phyloP scores from a whole-genome alignment of 1,140 invertebrate species.

The Aphelenchoides besseyi region DNA sequence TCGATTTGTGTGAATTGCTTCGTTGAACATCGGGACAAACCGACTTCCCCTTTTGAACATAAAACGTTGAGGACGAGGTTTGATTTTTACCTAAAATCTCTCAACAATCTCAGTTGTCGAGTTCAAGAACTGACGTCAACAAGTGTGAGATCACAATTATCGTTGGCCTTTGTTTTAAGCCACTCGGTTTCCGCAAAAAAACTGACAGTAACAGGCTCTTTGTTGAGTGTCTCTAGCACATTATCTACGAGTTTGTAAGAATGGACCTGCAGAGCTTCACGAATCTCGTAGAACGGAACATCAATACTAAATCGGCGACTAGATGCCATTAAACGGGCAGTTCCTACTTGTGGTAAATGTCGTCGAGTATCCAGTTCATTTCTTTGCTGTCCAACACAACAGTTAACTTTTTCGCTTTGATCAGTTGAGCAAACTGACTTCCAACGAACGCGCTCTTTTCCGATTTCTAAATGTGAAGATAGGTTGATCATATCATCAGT shows the following conservation, averaged over 20 bases:
- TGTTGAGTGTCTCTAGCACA: neutral
- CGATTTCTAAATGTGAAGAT: conserved; percentile 6
- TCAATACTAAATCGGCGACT: neutral
- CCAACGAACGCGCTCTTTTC: neutral
- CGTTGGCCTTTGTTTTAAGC: neutral
- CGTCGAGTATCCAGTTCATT: neutral
- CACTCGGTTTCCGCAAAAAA: neutral
- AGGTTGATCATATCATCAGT: neutral
- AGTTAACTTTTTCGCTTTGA: neutral
- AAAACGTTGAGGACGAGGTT: neutral
- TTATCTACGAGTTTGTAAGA: neutral
- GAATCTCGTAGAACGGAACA: neutral
- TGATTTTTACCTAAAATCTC: neutral
- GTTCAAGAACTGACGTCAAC: neutral
- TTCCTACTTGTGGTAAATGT: neutral
- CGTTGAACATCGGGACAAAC: neutral
- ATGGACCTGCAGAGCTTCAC: neutral
- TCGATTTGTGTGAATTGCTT: neutral
- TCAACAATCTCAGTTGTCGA: neutral
- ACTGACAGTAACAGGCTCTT: neutral
- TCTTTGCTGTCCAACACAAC: neutral
- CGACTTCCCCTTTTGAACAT: neutral
- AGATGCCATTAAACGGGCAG: neutral
- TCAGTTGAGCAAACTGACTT: neutral
- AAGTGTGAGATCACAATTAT: neutral